Evolutionary conservation across 2,113 vertebrate genomes (phyloP), one percentile per base, ranked within the genome.

Genomic region (Rhabdomys dilectus): DNA sequence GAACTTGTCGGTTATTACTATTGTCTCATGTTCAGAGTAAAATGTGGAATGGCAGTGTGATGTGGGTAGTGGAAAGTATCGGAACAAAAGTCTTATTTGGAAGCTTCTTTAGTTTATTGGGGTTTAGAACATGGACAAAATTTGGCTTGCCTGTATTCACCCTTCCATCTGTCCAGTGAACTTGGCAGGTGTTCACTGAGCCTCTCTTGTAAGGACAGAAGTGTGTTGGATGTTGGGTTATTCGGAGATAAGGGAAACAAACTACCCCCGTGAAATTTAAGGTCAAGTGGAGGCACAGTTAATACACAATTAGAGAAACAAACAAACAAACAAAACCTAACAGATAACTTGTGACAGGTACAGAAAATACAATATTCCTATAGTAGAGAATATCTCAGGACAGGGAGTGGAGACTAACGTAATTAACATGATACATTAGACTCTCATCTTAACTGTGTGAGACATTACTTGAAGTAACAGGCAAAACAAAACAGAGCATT

Each of bases 31-130:
- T 89, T 84, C 29, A 60, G 22, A 80, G 85, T 86, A 77, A 88
- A 95, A 56, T 87, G 24, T 86, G 36, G 51, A 86, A 70, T 9
- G 17, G 19, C 78, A 34, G 56, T 62, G 51, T 84, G 39, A 77
- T 56, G 8, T 87, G 31, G 62, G n/a, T 21, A 12, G 42, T 26
- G 26, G 29, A 60, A 53, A 76, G 29, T 86, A 93, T 62, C 64
- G 75, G 76, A 87, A 93, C 76, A 31, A 86, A 96, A 88, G n/a
- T 53, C 51, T 97, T 91, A 39, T 96, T 89, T 81, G 80, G 62
- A 92, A 89, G 24, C n/a, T 76, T 70, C 26, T n/a, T 87, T 17
- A 68, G 39, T 92, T 91, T 80, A 85, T 76, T 51, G 85, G 22
- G 73, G 86, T 48, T 80, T 39, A 88, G 73, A 97, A 80, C 82